Evolutionary conservation across 1,140 invertebrate genomes (phyloP), one percentile per base, ranked within the genome.

Genomic region (Drosophila navojoa): DNA sequence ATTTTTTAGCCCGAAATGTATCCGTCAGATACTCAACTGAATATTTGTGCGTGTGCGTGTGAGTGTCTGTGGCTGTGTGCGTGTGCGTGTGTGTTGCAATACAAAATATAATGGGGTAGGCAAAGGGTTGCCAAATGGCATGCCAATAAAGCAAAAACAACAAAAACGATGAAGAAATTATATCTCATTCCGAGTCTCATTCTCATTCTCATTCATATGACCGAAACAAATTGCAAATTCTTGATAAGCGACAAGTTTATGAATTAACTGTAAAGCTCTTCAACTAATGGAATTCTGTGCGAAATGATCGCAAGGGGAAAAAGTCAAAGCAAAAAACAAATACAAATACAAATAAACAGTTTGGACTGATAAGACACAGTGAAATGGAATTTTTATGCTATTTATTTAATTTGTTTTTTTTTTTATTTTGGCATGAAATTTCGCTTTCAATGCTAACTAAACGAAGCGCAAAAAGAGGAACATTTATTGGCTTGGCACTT

Each of bases 91-190:
- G 66, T 53, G 66, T 77, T 79, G 61, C 72, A 87, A 87, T 82
- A 79, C 63, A 45, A 89, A 87, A 82, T 62, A 67, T 79, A 87
- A 87, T 87, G 82, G 79, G 82, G 82, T 87, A 87, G 82, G 82
- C 84, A 82, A 79, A 81, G 77, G 77, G 81, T 86, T 49, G 50
- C 42, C 42, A 45, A 45, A 16, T 16, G 11, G 5, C 4, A 45
- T 11, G 35, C 10, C 35, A 45, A 6, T 45, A 19, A 45, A 45
- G 44, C 5, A 7, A 45, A 45, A 45, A 4, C n/a, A n/a, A n/a
- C n/a, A n/a, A 32, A 32, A 2, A 32, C 2, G 9, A 9, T 9
- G 10, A 25, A 4, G 10, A 38, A 38, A 38, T 38, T 38, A 38
- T 38, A 38, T 11, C 35, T 38, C 35, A 38, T 38, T 38, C 35